phyloP scores from a whole-genome alignment of 2,888 invertebrate genomes.

The Nymphalis urticae region DNA sequence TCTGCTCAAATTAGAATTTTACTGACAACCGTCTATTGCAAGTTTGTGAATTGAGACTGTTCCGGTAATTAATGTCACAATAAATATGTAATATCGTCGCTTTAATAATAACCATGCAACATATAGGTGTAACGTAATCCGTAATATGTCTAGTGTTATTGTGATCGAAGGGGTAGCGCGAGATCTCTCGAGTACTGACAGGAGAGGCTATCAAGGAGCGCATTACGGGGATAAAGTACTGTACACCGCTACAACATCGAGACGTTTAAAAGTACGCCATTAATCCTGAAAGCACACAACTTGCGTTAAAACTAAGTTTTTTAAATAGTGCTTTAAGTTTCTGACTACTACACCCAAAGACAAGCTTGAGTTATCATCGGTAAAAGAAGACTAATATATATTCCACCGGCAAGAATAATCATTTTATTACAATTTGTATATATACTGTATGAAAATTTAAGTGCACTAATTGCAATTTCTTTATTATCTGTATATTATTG shows the following conservation, averaged over 20 bases:
- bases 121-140: not conserved
- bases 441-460: no score
- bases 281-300: not conserved
- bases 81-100: no score
- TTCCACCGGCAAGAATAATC: no score
- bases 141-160: not conserved
- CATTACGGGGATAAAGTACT: constrained; percentile 12
- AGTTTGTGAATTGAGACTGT: no score
- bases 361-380: not conserved
- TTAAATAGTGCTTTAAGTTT: not conserved
- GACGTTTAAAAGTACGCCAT: not conserved
- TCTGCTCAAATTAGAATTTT: no score
- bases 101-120: no score
- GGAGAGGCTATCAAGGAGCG: constrained; percentile 16
- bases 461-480: no score
- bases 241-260: not conserved
- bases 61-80: no score
- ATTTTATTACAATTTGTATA: no score
- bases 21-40: no score
- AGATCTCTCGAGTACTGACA: constrained; percentile 9
- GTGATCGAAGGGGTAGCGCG: not conserved
- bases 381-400: no score
- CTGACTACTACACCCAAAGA: not conserved
- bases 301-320: not conserved
- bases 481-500: no score